These are phyloP conservation scores for Quadriops clusia DNA, from an alignment of 2,888 invertebrate species.

Conservation along the genomic window DNA sequence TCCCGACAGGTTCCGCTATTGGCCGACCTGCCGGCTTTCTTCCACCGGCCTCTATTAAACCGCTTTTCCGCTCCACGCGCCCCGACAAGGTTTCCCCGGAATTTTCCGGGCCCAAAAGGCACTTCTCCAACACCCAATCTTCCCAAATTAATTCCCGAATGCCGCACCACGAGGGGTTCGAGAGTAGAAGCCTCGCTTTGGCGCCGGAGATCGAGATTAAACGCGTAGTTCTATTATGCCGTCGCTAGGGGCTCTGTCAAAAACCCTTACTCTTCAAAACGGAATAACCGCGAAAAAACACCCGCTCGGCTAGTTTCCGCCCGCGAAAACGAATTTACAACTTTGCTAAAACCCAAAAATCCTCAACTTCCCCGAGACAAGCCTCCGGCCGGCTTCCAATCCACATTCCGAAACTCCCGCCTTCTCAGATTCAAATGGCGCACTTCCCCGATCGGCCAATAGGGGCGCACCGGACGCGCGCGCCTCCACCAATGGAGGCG, in stretches of 20 bases:
- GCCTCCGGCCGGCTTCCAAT: too few species aligned
- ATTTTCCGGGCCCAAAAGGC: constrained; percentile 9
- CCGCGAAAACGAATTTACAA: too few species aligned
- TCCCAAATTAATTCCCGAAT: constrained; percentile 27
- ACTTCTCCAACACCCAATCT: neutral
- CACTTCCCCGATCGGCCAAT: too few species aligned
- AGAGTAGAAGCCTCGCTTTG: constrained; percentile 45
- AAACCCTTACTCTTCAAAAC: too few species aligned
- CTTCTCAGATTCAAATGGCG: too few species aligned
- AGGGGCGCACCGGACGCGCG: too few species aligned
- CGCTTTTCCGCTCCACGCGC: constrained; percentile 11
- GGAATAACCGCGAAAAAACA: too few species aligned
- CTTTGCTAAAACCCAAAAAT: too few species aligned
- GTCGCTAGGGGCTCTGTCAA: constrained; percentile 21
- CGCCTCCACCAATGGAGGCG: too few species aligned
- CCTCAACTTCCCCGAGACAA: too few species aligned
- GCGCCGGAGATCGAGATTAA: constrained; percentile 25
- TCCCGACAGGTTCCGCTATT: constrained; percentile 38
- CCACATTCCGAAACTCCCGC: too few species aligned
- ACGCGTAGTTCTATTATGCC: constrained; percentile 22
- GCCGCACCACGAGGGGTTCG: constrained; percentile 57
- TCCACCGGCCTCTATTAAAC: constrained; percentile 18
- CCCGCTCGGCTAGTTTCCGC: too few species aligned
- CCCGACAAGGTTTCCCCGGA: constrained; percentile 17
- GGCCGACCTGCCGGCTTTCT: constrained; percentile 32